Evolutionary conservation across 2,113 vertebrate genomes (phyloP).

Genomic region (Butorides virescens): DNA sequence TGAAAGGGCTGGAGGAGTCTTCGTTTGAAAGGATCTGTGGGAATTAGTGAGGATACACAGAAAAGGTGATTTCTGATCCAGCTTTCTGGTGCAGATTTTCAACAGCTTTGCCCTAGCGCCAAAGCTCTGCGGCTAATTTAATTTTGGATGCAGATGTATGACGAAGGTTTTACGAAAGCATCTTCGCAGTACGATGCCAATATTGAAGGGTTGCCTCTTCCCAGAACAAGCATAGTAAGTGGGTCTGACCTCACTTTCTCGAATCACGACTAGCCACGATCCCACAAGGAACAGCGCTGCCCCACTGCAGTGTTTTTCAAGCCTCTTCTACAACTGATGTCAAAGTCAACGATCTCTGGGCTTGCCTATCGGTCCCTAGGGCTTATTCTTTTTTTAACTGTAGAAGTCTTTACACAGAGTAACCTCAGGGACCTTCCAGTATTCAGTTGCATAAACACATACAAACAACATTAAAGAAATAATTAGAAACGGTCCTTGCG

Average conservation of each 20-base stretch:
- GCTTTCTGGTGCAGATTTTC: conserved; percentile 2
- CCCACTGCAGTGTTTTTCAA: background rate
- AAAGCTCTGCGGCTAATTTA: conserved; percentile 7
- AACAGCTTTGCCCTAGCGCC: background rate
- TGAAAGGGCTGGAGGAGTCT: conserved; percentile 17
- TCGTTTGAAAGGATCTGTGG: conserved; percentile 28
- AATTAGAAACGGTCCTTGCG: background rate
- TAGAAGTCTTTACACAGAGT: background rate
- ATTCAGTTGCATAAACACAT: conserved; percentile 21
- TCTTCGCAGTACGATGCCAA: background rate
- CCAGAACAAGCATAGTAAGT: background rate
- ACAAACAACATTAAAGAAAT: conserved; percentile 16
- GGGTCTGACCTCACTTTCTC: background rate
- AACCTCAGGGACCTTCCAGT: background rate
- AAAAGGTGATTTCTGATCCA: conserved; percentile 49
- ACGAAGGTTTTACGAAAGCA: background rate
- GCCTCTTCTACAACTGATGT: background rate
- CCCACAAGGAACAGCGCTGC: background rate
- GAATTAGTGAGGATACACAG: conserved; percentile 19
- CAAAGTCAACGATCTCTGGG: background rate
- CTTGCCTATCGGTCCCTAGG: background rate
- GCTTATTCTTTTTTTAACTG: background rate
- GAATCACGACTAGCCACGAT: background rate
- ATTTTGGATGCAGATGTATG: background rate
- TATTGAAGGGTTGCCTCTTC: background rate